Evolutionary conservation across 2,888 invertebrate species (phyloP).

Genomic region (Parelbella ahira): DNA sequence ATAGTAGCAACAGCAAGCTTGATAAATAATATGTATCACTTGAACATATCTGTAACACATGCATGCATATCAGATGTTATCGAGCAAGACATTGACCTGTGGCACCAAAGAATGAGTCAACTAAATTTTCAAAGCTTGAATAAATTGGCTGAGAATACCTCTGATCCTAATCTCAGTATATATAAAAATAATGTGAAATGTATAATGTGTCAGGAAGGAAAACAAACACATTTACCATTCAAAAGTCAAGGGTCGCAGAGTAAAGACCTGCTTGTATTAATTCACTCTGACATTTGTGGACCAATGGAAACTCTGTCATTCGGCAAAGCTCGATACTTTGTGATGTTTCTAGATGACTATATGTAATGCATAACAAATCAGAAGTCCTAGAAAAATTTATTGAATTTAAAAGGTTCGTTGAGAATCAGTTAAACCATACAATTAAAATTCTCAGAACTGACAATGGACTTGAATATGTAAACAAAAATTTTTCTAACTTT

Average conservation of each 20-base stretch:
- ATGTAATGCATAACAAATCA: conserved; percentile 24
- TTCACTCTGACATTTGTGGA: conserved; percentile 29
- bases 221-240: conserved; percentile 24
- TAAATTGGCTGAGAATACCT: conserved; percentile 25
- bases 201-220: conserved; percentile 23
- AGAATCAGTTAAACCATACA: conserved; percentile 26
- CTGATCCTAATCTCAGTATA: conserved; percentile 4
- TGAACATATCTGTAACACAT: conserved; percentile 18
- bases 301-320: conserved; percentile 29
- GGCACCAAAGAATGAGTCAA: conserved; percentile 31
- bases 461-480: conserved; percentile 27
- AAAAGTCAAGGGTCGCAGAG: conserved; percentile 18
- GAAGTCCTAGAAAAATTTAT: conserved; percentile 22
- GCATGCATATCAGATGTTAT: conserved; percentile 23
- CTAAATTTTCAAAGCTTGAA: conserved; percentile 28
- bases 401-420: conserved; percentile 26
- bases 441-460: conserved; percentile 29
- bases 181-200: conserved; percentile 20
- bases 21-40: conserved; percentile 31
- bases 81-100: conserved; percentile 19
- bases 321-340: conserved; percentile 26
- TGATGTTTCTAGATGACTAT: conserved; percentile 28
- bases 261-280: conserved; percentile 14
- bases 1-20: conserved; percentile 24
- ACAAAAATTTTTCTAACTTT: conserved; percentile 27